Evolutionary conservation across 1,140 invertebrate species (phyloP), one percentile per base, ranked within the genome.

Genomic region (Brachystomella parvula): DNA sequence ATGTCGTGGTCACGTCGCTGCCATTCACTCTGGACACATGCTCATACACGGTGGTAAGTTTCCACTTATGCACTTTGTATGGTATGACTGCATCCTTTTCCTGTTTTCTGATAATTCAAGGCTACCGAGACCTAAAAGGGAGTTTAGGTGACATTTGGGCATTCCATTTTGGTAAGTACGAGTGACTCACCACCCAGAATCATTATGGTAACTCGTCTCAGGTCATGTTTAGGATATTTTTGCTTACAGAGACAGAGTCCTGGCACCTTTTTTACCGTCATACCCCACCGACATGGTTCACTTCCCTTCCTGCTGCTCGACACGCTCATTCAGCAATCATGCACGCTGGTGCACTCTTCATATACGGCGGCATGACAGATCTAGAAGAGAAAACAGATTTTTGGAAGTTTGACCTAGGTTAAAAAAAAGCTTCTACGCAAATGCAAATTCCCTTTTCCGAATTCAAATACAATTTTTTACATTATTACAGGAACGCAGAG

Each of bases 361-460:
- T 94, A 74, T 92, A 90, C 77, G 92, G 90, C 2, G 92, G 92
- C 0, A 91, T 91, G 87, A 89, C 86, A 57, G 89, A 93, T 79
- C 82, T 94, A 1, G 84, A 88, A 64, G 86, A 88, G 69, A 83
- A 87, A 71, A 82, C 82, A 66, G 91, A 95, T 77, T 86, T 92
- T 47, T 94, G 91, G 92, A 83, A 84, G 75, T 94, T 87, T 82
- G 88, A 90, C 78, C 86, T 83, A 63, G 61, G 83, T 30, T 82
- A 83, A 0, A 81, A 32, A 12, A 24, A 53, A 26, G 3, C 49
- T 53, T 44, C 33, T 62, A 53, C 28, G 19, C 26, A 44, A 44
- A 17, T 63, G n/a, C n/a, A 47, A 65, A 29, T 1, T 28, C 28
- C 19, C 3, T 64, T n/a, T 21, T 21, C 17, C 6, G 21, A 64